These are phyloP conservation scores for Pogonocichla stellata DNA, from an alignment of 2,113 vertebrate species.

Conservation along the genomic window DNA sequence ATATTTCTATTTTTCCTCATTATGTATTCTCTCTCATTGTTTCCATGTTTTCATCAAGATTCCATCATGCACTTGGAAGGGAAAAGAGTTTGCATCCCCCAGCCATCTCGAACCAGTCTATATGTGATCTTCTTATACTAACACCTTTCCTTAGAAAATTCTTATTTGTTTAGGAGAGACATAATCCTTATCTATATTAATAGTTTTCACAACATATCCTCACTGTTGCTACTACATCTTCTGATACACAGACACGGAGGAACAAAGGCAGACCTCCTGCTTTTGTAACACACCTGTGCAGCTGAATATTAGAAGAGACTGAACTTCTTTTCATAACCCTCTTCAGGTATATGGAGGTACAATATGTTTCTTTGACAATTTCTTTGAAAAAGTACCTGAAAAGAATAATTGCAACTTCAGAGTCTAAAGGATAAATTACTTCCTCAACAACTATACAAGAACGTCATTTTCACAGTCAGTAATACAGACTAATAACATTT, in stretches of 20 bases:
- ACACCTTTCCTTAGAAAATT: not conserved
- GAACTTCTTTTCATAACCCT: not conserved
- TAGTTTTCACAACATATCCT: not conserved
- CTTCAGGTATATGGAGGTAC: rapidly evolving
- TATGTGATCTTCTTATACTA: not conserved
- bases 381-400: not conserved
- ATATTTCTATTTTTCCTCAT: not conserved
- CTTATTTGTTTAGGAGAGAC: not conserved
- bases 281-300: not conserved
- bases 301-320: not conserved
- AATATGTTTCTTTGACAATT: not conserved
- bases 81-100: not conserved
- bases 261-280: not conserved
- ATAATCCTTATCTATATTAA: not conserved
- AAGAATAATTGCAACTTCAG: not conserved
- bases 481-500: not conserved
- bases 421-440: not conserved
- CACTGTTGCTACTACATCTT: not conserved
- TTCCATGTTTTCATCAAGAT: not conserved
- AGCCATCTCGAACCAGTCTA: not conserved
- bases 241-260: not conserved
- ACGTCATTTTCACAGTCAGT: not conserved
- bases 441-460: not conserved
- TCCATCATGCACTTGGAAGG: not conserved
- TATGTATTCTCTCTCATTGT: not conserved